A percentile compares a stretch with the other conserved stretches of the same genome.
Evolutionary conservation across 1,140 invertebrate genomes (phyloP).

Genomic region (Neodiprion lecontei): DNA sequence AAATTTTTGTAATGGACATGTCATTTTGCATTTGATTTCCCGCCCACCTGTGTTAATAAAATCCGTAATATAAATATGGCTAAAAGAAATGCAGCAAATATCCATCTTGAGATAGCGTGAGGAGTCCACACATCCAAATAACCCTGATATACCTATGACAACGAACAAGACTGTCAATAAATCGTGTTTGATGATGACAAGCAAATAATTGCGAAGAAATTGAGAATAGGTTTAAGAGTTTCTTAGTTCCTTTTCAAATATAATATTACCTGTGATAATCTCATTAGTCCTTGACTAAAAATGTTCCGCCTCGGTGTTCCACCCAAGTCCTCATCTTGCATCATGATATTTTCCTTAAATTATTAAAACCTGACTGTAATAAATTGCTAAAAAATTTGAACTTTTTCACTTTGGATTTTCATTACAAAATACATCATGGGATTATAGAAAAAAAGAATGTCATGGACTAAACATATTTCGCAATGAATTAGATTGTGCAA

Average conservation of each 20-base stretch:
- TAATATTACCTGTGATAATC: slow-evolving; percentile 53
- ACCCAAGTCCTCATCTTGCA: slow-evolving; percentile 61
- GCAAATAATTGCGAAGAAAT: no score
- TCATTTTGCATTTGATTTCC: neutral
- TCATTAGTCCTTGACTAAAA: slow-evolving; percentile 49
- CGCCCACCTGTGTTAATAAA: slow-evolving; percentile 26
- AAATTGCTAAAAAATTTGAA: neutral
- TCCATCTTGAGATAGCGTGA: slow-evolving; percentile 53
- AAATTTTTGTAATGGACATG: neutral
- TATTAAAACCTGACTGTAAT: slow-evolving; percentile 13
- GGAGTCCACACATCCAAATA: slow-evolving; percentile 58
- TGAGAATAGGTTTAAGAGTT: no score
- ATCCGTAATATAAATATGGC: slow-evolving; percentile 54
- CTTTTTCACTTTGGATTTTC: neutral
- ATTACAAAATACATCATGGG: neutral
- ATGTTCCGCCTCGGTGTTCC: slow-evolving; percentile 49
- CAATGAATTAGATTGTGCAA: neutral
- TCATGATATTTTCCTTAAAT: slow-evolving; percentile 51
- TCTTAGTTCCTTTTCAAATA: no score
- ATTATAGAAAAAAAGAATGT: neutral
- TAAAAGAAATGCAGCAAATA: slow-evolving; percentile 47
- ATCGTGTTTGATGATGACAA: no score
- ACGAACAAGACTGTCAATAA: neutral
- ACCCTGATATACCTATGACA: slow-evolving; percentile 56
- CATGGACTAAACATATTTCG: neutral